Evolutionary conservation across 2,888 invertebrate species (phyloP).

Genomic region (Apamea epomidion): DNA sequence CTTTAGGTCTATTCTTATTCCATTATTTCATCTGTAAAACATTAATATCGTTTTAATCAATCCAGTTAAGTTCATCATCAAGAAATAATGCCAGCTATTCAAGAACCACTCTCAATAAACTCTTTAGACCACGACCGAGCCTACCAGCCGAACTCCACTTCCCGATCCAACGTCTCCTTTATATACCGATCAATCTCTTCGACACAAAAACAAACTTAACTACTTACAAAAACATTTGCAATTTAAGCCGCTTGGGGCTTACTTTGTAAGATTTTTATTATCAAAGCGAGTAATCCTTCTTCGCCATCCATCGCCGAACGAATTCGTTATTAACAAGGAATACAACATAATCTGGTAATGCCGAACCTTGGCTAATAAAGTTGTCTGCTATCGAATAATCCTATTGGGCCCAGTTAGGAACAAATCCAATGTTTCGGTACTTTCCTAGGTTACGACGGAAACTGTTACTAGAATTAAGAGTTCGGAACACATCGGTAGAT

Average conservation of each 20-base stretch:
- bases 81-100: constrained; percentile 12
- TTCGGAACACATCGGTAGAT: not conserved
- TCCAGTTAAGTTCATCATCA: not conserved
- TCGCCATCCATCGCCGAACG: constrained; percentile 63
- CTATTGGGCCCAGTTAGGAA: constrained; percentile 72
- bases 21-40: not conserved
- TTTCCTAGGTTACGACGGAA: constrained; percentile 29
- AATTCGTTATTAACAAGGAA: constrained; percentile 66
- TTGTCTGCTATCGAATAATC: constrained; percentile 75
- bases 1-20: not conserved
- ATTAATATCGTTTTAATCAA: not conserved
- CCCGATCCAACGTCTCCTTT: constrained; percentile 22
- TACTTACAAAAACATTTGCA: constrained; percentile 61
- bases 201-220: constrained; percentile 58
- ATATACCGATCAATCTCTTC: constrained; percentile 56
- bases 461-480: constrained; percentile 19
- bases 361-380: constrained; percentile 73
- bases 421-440: constrained; percentile 66
- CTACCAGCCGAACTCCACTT: constrained; percentile 17
- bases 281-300: constrained; percentile 71
- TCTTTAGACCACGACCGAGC: constrained; percentile 11
- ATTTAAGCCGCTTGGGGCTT: constrained; percentile 56
- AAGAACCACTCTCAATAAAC: constrained; percentile 5
- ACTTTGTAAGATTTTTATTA: constrained; percentile 69
- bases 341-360: constrained; percentile 71